A percentile compares a stretch with the other conserved stretches of the same genome.
phyloP scores from a whole-genome alignment of 2,888 invertebrate genomes.

The Punctoribates punctum region DNA sequence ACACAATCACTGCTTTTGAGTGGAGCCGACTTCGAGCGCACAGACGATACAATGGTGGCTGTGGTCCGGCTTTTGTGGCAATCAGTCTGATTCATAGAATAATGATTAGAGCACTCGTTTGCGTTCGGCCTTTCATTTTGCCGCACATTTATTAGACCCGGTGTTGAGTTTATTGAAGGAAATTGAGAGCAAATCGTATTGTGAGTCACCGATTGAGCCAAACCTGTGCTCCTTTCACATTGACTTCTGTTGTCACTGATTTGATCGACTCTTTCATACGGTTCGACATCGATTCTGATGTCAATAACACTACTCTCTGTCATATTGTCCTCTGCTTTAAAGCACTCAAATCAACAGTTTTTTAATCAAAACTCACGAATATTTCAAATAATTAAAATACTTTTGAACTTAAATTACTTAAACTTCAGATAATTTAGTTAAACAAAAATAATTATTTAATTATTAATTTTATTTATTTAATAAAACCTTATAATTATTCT shows the following conservation, averaged over 20 bases:
- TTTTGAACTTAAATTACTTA: too few species aligned
- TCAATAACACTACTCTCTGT: neutral
- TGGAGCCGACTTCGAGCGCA: neutral
- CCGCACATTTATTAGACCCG: slow-evolving; percentile 5
- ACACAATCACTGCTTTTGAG: neutral
- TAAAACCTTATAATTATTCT: too few species aligned
- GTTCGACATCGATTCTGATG: neutral
- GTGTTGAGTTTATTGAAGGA: slow-evolving; percentile 12
- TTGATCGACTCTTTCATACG: neutral
- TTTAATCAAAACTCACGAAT: too few species aligned
- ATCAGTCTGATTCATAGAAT: neutral
- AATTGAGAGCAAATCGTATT: slow-evolving; percentile 14
- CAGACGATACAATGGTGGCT: neutral
- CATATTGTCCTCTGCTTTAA: too few species aligned
- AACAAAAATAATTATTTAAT: too few species aligned
- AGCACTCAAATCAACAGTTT: too few species aligned
- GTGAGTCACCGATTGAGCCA: neutral
- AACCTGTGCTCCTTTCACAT: neutral
- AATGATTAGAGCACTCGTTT: neutral
- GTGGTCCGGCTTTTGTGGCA: neutral
- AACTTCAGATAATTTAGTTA: too few species aligned
- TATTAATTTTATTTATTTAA: too few species aligned
- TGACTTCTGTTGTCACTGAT: neutral
- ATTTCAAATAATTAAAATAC: too few species aligned
- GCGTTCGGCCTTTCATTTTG: neutral